Evolutionary conservation across 2,113 vertebrate genomes (phyloP).

Genomic region (Motacilla alba): DNA sequence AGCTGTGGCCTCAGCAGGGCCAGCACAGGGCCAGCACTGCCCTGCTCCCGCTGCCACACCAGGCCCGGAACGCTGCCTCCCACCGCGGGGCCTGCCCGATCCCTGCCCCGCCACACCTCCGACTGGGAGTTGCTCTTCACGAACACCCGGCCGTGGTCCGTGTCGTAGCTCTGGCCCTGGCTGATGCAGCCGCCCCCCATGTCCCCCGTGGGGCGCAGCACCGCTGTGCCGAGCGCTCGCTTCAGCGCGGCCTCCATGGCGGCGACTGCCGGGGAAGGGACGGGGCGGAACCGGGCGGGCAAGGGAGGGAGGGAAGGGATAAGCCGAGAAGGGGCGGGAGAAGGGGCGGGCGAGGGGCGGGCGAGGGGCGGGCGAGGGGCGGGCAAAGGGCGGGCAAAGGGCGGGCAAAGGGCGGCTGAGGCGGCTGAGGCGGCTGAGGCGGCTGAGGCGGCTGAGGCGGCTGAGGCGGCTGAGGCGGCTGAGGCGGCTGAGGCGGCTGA

Average conservation of each 20-base stretch:
- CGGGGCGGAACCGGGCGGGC: not conserved
- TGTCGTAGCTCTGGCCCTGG: not conserved
- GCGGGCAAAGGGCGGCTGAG: not conserved
- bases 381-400: too few species aligned
- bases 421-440: not conserved
- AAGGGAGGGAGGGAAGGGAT: not conserved
- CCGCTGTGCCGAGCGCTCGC: not conserved
- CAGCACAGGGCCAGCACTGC: not conserved
- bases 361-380: too few species aligned
- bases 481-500: not conserved
- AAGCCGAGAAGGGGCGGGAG: too few species aligned
- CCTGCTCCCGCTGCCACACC: not conserved
- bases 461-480: not conserved
- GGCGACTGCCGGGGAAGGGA: not conserved
- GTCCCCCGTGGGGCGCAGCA: not conserved
- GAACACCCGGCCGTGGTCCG: not conserved
- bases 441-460: not conserved
- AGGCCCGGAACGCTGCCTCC: too few species aligned
- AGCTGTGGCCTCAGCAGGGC: not conserved
- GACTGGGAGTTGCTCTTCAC: not conserved
- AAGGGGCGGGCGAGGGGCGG: not conserved
- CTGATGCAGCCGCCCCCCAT: not conserved
- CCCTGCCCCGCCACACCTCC: not conserved
- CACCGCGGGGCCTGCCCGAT: not conserved
- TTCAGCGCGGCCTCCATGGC: not conserved